A percentile compares a stretch with the other conserved stretches of the same genome.
These are phyloP conservation scores for Danaus plexippus DNA, from an alignment of 1,140 invertebrate species.

Conservation along the genomic window DNA sequence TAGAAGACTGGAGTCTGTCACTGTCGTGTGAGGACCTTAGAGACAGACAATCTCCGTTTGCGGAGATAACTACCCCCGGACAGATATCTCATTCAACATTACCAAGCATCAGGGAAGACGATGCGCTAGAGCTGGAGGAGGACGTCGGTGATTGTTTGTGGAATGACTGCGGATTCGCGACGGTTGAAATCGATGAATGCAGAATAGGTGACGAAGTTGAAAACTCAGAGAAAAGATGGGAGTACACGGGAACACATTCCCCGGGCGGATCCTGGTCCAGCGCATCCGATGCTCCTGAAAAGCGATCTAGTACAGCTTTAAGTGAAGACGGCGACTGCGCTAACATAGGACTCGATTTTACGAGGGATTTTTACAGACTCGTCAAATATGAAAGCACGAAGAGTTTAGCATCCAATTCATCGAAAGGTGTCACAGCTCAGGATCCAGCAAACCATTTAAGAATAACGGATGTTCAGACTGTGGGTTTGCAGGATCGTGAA, in stretches of 20 bases:
- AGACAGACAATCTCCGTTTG: constrained; percentile 68
- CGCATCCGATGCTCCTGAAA: constrained; percentile 73
- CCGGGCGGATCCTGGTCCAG: constrained; percentile 78
- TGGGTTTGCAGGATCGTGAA: constrained; percentile 74
- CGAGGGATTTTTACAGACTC: constrained; percentile 81
- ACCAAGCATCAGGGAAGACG: constrained; percentile 81
- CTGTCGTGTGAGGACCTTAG: constrained; percentile 78
- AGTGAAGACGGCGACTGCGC: constrained; percentile 79
- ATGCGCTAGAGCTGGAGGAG: constrained; percentile 80
- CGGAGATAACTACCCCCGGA: constrained; percentile 68
- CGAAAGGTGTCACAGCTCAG: constrained; percentile 72
- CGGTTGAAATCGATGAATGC: constrained; percentile 63
- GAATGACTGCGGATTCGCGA: constrained; percentile 73
- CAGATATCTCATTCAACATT: constrained; percentile 76
- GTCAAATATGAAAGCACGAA: constrained; percentile 86
- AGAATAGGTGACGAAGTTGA: constrained; percentile 54
- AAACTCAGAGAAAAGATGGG: constrained; percentile 68
- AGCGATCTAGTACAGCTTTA: constrained; percentile 78
- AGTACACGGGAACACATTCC: constrained; percentile 67
- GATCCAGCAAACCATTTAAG: constrained; percentile 54
- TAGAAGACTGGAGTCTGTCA: constrained; percentile 85
- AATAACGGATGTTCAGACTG: constrained; percentile 61
- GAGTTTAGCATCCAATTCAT: constrained; percentile 83
- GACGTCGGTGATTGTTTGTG: constrained; percentile 81
- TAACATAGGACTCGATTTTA: constrained; percentile 82